phyloP scores from a whole-genome alignment of 2,113 vertebrate species.

The Spea multiplicata region DNA sequence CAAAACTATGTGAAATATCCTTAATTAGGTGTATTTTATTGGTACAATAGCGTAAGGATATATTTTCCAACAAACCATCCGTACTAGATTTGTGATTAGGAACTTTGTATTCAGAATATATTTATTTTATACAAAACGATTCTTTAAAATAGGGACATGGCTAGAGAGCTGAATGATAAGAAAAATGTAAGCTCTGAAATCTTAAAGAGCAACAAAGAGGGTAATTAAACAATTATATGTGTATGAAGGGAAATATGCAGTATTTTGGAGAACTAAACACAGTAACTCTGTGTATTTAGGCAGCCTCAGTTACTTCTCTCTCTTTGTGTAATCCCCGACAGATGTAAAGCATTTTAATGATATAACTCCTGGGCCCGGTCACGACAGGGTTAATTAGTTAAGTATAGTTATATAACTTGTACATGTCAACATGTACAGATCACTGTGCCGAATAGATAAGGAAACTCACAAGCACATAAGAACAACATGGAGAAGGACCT shows the following conservation, averaged over 20 bases:
- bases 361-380: too few species aligned
- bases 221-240: background rate
- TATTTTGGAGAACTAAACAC: background rate
- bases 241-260: background rate
- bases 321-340: too few species aligned
- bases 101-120: conserved; percentile 10
- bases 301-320: too few species aligned
- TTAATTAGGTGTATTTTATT: conserved; percentile 21
- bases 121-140: background rate
- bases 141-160: background rate
- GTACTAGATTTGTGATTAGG: background rate
- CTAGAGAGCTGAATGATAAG: background rate
- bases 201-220: background rate
- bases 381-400: too few species aligned
- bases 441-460: too few species aligned
- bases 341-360: too few species aligned
- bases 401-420: too few species aligned
- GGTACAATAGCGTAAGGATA: background rate
- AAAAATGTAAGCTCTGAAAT: background rate
- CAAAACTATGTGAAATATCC: conserved; percentile 21
- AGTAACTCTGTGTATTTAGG: too few species aligned
- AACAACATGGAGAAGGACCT: too few species aligned
- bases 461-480: too few species aligned
- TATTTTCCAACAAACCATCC: background rate
- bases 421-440: too few species aligned